phyloP scores from a whole-genome alignment of 2,113 vertebrate species.

The Channa maculata region DNA sequence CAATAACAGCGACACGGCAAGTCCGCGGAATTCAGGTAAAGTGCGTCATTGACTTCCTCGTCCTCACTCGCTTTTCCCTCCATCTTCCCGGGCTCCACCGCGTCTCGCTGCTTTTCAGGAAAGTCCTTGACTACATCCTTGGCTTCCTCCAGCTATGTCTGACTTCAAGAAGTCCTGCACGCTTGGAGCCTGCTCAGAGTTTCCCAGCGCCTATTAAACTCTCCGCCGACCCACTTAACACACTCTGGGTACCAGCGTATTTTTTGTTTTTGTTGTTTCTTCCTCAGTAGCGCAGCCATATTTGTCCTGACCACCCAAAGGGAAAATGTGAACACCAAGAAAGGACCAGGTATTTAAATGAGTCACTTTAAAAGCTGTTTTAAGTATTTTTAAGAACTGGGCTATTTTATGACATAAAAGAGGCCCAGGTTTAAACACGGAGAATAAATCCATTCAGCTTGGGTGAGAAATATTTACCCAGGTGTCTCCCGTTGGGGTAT shows the following conservation, averaged over 20 bases:
- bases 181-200: conserved; percentile 55
- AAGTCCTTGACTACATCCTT: conserved; percentile 62
- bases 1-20: conserved; percentile 50
- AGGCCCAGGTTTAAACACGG: background rate
- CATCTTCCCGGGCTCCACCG: background rate
- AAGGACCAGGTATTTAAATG: conserved; percentile 3
- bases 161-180: conserved; percentile 50
- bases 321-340: conserved; percentile 27
- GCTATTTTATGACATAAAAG: background rate
- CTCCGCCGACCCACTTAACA: conserved; percentile 58
- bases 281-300: conserved; percentile 8
- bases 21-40: conserved; percentile 56
- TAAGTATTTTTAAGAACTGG: conserved; percentile 11
- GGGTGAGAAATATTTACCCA: conserved; percentile 17
- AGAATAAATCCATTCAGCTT: background rate
- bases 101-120: conserved; percentile 46
- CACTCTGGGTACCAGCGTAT: conserved; percentile 8
- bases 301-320: conserved; percentile 33
- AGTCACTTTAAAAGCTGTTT: background rate
- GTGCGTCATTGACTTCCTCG: conserved; percentile 69
- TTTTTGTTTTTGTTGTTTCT: background rate
- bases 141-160: conserved; percentile 55
- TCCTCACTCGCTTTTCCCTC: conserved; percentile 21
- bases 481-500: conserved; percentile 12
- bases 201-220: conserved; percentile 60